Evolutionary conservation across 2,113 vertebrate genomes (phyloP), one percentile per base, ranked within the genome.

Genomic region (Corydoras maculifer): DNA sequence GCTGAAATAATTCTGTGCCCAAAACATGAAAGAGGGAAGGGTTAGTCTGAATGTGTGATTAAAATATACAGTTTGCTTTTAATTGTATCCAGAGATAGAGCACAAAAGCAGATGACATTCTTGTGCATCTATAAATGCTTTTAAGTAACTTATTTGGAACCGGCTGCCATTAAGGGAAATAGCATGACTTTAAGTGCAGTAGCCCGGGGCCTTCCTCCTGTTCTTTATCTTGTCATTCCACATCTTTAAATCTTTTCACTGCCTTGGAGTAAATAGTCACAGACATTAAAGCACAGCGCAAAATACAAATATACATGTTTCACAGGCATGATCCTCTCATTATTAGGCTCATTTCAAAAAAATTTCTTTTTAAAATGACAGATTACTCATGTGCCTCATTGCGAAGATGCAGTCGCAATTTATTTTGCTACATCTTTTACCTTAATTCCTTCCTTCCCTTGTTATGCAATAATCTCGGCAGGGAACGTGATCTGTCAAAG

Each of bases 111-210:
- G 87, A 90, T 90, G 87, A 84, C 87, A 86, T 85, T 86, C 85
- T 88, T 87, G 86, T 88, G 86, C 88, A 86, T 90, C 88, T 88
- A 89, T 90, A 90, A 90, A 87, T 87, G 83, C 87, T 88, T 88
- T 86, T 88, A 87, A 90, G 88, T 90, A 84, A 90, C 88, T 89
- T 89, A 88, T 91, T 90, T 91, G 87, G 86, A 79, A 81, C 84
- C 83, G 85, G 80, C 86, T 88, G 84, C 86, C 86, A 90, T 85
- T 85, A 84, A 86, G 86, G 87, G 87, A 91, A 90, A 90, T 86
- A 85, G 86, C 87, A 87, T 88, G 84, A 88, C 88, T 90, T 88
- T 85, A 87, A 88, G 87, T 86, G 82, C 86, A 85, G 80, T 79
- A 15, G 86, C 89, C 87, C 18, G 48, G 77, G 89, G 86, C 84